Conservation (phyloP, 2,888 invertebrate genomes). For the Eupithecia dodoneata region DNA sequence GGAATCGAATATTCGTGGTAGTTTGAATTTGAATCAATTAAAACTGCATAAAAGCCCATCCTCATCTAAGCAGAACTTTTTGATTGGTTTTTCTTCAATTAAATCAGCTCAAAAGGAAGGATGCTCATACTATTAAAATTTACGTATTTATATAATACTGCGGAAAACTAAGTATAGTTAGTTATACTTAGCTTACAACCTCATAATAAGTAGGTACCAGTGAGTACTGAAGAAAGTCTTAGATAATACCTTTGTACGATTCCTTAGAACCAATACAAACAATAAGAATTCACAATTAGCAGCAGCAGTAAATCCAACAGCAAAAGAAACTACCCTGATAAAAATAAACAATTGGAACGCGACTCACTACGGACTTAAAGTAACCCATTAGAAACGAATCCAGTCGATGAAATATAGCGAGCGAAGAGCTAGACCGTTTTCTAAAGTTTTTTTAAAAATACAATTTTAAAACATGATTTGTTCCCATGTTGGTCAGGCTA, state of each 20-base stretch:
- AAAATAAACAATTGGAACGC: constrained; percentile 32
- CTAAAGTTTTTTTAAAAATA: neutral
- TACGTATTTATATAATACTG: neutral
- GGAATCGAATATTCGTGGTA: neutral
- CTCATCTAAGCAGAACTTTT: neutral
- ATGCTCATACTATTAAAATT: neutral
- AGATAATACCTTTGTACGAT: neutral
- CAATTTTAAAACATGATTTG: neutral
- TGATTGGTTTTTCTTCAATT: constrained; percentile 1
- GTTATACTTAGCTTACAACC: too few species aligned
- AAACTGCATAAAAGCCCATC: neutral
- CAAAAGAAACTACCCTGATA: constrained; percentile 30
- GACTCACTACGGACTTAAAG: constrained; percentile 25
- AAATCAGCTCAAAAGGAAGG: neutral
- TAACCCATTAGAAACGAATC: constrained; percentile 39
- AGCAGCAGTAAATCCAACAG: constrained; percentile 24
- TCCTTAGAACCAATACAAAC: constrained; percentile 13
- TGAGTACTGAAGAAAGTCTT: neutral
- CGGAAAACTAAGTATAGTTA: too few species aligned
- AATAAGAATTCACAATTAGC: constrained; percentile 35
- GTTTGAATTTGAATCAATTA: constrained; percentile 4
- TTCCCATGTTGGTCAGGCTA: neutral
- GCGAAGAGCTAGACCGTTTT: constrained; percentile 8
- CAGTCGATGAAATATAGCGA: constrained; percentile 8
- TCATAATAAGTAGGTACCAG: neutral